Percentiles rank a stretch among this genome's conserved stretches.
These are phyloP conservation scores for Rhinichthys klamathensis DNA, from an alignment of 2,113 vertebrate species.

Conservation along the genomic window DNA sequence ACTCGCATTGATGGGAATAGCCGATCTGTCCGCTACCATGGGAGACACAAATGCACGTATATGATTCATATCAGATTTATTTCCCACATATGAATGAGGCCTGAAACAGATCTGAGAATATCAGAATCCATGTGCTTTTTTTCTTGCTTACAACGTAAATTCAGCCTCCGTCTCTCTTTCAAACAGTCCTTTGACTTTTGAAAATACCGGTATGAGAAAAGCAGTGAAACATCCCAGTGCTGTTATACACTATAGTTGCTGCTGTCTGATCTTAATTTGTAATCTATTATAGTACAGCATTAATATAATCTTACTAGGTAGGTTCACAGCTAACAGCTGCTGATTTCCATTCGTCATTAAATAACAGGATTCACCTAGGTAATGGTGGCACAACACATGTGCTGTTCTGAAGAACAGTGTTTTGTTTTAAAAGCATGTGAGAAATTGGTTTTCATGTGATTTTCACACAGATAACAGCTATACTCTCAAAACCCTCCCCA, in stretches of 20 bases:
- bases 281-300: neutral
- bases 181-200: neutral
- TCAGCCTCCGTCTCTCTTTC: no score
- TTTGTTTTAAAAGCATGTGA: neutral
- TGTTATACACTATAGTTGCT: neutral
- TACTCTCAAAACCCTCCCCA: neutral
- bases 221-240: neutral
- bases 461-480: neutral
- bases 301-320: neutral
- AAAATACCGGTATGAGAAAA: neutral
- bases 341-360: neutral
- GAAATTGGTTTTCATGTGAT: neutral
- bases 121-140: no score
- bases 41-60: no score
- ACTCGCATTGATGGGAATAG: no score
- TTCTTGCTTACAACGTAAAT: no score
- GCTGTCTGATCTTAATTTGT: neutral
- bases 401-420: neutral
- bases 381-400: neutral
- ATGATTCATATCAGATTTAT: no score
- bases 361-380: neutral
- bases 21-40: no score
- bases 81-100: no score
- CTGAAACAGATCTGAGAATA: no score
- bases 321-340: neutral